Evolutionary conservation across 2,797 vertebrate species (phyloP).

Genomic region (Phoeniculus purpureus): DNA sequence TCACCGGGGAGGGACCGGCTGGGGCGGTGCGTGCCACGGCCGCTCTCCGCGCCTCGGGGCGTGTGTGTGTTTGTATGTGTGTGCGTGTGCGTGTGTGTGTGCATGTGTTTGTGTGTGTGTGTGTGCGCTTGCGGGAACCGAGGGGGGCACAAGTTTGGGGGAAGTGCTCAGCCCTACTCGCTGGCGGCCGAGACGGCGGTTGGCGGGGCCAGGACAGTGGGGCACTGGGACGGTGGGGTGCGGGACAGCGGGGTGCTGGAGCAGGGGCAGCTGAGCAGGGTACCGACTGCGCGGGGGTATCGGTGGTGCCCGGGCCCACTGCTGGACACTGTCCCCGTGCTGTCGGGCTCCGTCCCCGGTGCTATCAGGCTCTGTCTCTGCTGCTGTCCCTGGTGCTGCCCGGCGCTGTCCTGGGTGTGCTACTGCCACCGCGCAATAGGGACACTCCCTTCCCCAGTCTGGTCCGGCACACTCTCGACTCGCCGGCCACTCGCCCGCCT

Average conservation of each 20-base stretch:
- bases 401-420: constrained; percentile 53
- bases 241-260: neutral
- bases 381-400: no score
- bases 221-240: neutral
- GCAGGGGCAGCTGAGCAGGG: no score
- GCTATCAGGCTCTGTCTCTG: constrained; percentile 66
- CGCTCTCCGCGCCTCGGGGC: neutral
- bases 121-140: neutral
- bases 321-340: no score
- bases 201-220: neutral
- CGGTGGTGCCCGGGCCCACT: no score
- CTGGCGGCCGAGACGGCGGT: neutral
- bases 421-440: constrained; percentile 16
- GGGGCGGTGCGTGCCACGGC: neutral
- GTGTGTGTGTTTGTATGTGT: neutral
- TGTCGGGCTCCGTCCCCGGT: constrained; percentile 82
- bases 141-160: constrained; percentile 41
- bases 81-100: neutral
- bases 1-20: neutral
- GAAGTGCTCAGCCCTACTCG: neutral
- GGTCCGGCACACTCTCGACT: neutral
- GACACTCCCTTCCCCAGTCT: neutral
- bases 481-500: neutral
- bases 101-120: neutral
- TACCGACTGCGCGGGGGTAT: neutral